Percentiles rank a stretch among this genome's conserved stretches.
Evolutionary conservation across 2,113 vertebrate genomes (phyloP).

Genomic region (Synodontis membranacea): DNA sequence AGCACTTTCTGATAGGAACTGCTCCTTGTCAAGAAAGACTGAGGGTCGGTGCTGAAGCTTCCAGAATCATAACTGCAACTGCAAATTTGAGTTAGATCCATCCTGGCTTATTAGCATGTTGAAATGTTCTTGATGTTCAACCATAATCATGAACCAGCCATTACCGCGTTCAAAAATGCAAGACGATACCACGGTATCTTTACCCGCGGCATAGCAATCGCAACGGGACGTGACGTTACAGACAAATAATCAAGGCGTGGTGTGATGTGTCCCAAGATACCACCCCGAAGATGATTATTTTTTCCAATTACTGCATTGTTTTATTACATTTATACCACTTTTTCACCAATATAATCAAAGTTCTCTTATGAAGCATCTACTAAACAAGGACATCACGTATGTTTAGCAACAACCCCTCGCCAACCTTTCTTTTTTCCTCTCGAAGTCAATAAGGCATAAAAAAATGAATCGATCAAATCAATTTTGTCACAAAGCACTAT

Average conservation of each 20-base stretch:
- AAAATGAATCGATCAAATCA: too few relatives aligned
- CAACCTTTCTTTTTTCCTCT: not conserved
- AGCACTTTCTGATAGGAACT: slow-evolving; percentile 19
- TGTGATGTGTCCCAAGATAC: not conserved
- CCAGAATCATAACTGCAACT: slow-evolving; percentile 20
- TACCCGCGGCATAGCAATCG: not conserved
- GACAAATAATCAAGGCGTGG: not conserved
- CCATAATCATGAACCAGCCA: slow-evolving; percentile 2
- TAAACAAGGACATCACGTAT: not conserved
- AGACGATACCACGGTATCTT: not conserved
- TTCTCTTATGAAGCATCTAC: not conserved
- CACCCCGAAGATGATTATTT: not conserved
- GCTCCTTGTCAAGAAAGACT: slow-evolving; percentile 4
- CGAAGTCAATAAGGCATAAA: not conserved
- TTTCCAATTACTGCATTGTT: not conserved
- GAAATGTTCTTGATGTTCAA: not conserved
- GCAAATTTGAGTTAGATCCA: not conserved
- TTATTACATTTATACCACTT: not conserved
- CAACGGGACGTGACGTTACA: not conserved
- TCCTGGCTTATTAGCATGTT: not conserved
- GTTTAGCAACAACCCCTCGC: not conserved
- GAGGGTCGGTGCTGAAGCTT: not conserved
- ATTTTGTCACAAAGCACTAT: too few relatives aligned
- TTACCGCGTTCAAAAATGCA: not conserved
- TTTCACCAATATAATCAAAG: not conserved